Percentiles rank a stretch among this genome's conserved stretches.
Conservation (phyloP, 2,888 invertebrate species). For the Catocala sponsa region DNA sequence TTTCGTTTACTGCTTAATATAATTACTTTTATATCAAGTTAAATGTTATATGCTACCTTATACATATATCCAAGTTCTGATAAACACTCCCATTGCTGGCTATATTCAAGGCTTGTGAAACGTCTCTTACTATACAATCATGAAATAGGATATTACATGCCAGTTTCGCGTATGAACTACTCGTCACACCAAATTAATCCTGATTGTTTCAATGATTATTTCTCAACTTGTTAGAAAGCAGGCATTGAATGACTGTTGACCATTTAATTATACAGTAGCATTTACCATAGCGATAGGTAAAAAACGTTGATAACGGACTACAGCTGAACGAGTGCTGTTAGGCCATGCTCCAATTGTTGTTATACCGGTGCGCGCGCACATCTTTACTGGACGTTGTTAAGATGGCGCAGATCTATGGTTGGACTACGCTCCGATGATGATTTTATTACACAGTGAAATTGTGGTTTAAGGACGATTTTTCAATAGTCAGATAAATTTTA, state of each 20-base stretch:
- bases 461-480: no score
- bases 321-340: conserved; percentile 71
- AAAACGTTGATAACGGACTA: conserved; percentile 63
- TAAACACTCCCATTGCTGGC: no score
- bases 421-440: conserved; percentile 40
- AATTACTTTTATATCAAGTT: no score
- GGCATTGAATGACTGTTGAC: conserved; percentile 13
- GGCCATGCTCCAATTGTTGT: conserved; percentile 75
- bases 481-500: no score
- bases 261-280: conserved; percentile 43
- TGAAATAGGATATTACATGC: no score
- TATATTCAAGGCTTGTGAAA: no score
- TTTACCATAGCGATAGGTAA: conserved; percentile 54
- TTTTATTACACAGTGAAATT: conserved; percentile 13
- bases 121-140: no score
- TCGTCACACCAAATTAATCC: no score
- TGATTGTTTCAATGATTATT: not conserved
- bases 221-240: conserved; percentile 31
- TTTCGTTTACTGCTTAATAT: no score
- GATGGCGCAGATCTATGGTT: conserved; percentile 11
- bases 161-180: no score
- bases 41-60: no score
- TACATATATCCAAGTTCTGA: no score
- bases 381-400: conserved; percentile 30
- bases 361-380: conserved; percentile 58